Conservation (phyloP, 2,113 vertebrate species). For the Stegastes partitus region DNA sequence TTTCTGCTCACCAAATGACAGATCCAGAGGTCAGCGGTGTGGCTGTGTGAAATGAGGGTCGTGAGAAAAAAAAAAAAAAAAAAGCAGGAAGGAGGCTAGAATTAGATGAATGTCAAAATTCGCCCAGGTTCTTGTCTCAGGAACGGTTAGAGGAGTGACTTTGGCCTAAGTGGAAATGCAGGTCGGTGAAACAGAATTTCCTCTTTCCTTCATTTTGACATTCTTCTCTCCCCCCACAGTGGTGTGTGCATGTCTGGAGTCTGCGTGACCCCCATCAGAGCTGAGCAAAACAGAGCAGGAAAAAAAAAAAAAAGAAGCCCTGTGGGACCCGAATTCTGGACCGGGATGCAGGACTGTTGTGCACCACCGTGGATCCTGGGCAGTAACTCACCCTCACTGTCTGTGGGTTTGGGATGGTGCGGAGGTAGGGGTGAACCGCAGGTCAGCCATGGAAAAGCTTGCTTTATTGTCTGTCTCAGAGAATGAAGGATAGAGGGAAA, state of each 20-base stretch:
- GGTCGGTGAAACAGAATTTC: conserved; percentile 30
- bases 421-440: conserved; percentile 80
- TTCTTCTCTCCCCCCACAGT: conserved; percentile 39
- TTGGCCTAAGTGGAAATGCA: conserved; percentile 32
- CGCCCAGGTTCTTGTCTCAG: conserved; percentile 10
- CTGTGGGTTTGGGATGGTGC: conserved; percentile 70
- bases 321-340: conserved; percentile 62
- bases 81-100: conserved; percentile 45
- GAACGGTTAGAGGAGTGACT: conserved; percentile 23
- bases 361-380: conserved; percentile 52
- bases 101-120: conserved; percentile 64
- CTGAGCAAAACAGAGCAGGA: conserved; percentile 35
- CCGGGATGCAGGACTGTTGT: conserved; percentile 34
- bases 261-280: conserved; percentile 58
- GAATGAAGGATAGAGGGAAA: conserved; percentile 66
- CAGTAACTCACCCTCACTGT: conserved; percentile 77
- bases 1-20: conserved; percentile 60
- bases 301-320: conserved; percentile 26
- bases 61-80: too few species aligned
- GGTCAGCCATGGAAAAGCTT: conserved; percentile 80
- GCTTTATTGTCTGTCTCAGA: conserved; percentile 72
- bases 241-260: conserved; percentile 60
- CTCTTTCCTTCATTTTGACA: conserved; percentile 43
- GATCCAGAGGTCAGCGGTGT: conserved; percentile 72
- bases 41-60: conserved; percentile 74